Evolutionary conservation across 1,140 invertebrate species (phyloP).

Genomic region (Pomacea maculata): DNA sequence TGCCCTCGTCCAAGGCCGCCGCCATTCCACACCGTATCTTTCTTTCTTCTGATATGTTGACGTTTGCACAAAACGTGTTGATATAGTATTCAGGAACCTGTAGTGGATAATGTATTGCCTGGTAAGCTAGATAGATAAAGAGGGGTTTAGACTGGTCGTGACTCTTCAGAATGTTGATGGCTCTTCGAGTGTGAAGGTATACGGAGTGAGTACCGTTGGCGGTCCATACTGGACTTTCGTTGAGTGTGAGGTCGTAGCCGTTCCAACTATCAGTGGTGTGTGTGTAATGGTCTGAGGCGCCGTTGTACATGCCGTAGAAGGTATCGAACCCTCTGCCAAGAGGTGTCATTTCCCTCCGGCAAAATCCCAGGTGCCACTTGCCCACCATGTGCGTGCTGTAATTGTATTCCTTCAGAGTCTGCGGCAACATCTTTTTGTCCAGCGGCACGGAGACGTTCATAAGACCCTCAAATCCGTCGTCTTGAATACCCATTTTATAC

Average conservation of each 20-base stretch:
- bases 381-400: constrained; percentile 63
- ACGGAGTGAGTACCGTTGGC: constrained; percentile 46
- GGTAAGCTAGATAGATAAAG: constrained; percentile 45
- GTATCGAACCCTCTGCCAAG: constrained; percentile 61
- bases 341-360: constrained; percentile 54
- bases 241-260: constrained; percentile 41
- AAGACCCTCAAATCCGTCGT: background rate
- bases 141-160: constrained; percentile 26
- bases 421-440: constrained; percentile 53
- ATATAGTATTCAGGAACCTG: constrained; percentile 56
- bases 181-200: constrained; percentile 35
- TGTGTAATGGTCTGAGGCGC: constrained; percentile 38
- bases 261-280: constrained; percentile 33
- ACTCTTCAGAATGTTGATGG: background rate
- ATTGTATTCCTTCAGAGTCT: constrained; percentile 48
- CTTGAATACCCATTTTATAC: constrained; percentile 3
- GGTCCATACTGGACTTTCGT: constrained; percentile 20
- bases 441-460: constrained; percentile 49
- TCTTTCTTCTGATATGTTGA: background rate
- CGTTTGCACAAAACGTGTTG: constrained; percentile 14
- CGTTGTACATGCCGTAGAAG: constrained; percentile 53
- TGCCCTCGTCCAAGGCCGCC: constrained; percentile 45
- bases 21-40: constrained; percentile 34
- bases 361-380: constrained; percentile 66
- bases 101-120: constrained; percentile 40